Conservation (phyloP, 2,113 vertebrate species). For the Loxodonta africana region DNA sequence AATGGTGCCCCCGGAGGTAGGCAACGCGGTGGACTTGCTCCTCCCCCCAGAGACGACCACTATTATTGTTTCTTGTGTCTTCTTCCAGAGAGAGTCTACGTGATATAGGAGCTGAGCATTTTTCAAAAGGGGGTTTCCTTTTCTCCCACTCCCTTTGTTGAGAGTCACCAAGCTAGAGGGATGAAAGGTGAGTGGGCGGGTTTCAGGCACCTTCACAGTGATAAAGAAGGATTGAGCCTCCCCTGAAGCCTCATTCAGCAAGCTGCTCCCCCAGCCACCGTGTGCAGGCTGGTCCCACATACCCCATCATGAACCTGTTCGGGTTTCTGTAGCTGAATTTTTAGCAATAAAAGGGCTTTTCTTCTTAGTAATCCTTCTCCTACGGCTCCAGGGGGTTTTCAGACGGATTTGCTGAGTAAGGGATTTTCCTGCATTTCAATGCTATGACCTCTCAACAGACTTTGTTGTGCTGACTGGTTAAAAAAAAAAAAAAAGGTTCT, state of each 20-base stretch:
- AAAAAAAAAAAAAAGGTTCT: neutral
- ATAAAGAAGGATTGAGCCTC: neutral
- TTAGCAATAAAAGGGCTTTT: slow-evolving; percentile 23
- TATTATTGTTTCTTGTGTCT: neutral
- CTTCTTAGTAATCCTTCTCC: neutral
- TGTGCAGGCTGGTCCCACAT: neutral
- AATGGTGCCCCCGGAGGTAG: no score
- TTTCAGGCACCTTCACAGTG: neutral
- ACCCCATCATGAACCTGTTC: neutral
- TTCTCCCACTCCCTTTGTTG: neutral
- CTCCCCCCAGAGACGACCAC: neutral
- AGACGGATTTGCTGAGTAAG: slow-evolving; percentile 62
- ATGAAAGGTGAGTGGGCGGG: no score
- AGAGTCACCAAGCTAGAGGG: neutral
- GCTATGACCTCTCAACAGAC: slow-evolving; percentile 39
- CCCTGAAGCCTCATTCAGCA: neutral
- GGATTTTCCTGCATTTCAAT: slow-evolving; percentile 50
- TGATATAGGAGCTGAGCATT: neutral
- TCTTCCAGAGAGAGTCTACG: neutral
- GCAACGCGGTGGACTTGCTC: accelerated
- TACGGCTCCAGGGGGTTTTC: neutral
- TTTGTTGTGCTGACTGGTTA: slow-evolving; percentile 66
- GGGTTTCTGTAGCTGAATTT: neutral
- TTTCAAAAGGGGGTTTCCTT: neutral
- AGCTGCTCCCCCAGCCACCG: accelerated